A percentile compares a stretch with the other conserved stretches of the same genome.
phyloP scores from a whole-genome alignment of 1,140 invertebrate genomes.

The Drosophila elegans region DNA sequence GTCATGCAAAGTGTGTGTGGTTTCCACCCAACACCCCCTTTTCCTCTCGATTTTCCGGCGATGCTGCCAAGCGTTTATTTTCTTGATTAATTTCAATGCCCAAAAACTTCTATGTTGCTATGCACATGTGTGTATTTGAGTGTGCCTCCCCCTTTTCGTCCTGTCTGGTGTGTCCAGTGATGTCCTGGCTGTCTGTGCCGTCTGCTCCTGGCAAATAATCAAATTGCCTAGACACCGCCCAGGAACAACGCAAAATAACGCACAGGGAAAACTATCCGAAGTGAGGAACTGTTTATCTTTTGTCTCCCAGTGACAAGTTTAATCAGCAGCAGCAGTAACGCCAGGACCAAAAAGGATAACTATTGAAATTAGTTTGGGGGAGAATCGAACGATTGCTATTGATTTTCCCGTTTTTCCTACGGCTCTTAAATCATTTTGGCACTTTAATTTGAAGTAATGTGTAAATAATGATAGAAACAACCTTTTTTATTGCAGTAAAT shows the following conservation, averaged over 20 bases:
- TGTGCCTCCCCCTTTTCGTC: constrained; percentile 28
- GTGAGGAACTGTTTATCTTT: constrained; percentile 76
- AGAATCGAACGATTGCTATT: constrained; percentile 47
- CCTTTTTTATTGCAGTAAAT: not conserved
- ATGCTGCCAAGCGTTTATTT: constrained; percentile 81
- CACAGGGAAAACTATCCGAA: constrained; percentile 46
- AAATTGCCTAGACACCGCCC: constrained; percentile 76
- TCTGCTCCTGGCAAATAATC: constrained; percentile 81
- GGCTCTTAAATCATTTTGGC: constrained; percentile 67
- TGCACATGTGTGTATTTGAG: constrained; percentile 16
- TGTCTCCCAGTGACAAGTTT: constrained; percentile 80
- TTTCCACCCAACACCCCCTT: constrained; percentile 23
- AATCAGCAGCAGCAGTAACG: constrained; percentile 58
- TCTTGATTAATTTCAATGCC: constrained; percentile 81
- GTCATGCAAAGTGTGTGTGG: constrained; percentile 73
- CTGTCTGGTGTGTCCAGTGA: constrained; percentile 23
- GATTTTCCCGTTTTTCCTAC: constrained; percentile 49
- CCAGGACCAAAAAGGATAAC: constrained; percentile 73
- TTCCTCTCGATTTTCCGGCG: constrained; percentile 35
- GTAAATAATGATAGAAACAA: not conserved
- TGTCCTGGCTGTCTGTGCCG: constrained; percentile 55
- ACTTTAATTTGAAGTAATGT: constrained; percentile 55
- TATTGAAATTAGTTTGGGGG: constrained; percentile 79
- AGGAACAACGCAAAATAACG: constrained; percentile 22
- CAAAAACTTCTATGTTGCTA: constrained; percentile 56